phyloP scores from a whole-genome alignment of 2,113 vertebrate species.

The Tympanuchus pallidicinctus region DNA sequence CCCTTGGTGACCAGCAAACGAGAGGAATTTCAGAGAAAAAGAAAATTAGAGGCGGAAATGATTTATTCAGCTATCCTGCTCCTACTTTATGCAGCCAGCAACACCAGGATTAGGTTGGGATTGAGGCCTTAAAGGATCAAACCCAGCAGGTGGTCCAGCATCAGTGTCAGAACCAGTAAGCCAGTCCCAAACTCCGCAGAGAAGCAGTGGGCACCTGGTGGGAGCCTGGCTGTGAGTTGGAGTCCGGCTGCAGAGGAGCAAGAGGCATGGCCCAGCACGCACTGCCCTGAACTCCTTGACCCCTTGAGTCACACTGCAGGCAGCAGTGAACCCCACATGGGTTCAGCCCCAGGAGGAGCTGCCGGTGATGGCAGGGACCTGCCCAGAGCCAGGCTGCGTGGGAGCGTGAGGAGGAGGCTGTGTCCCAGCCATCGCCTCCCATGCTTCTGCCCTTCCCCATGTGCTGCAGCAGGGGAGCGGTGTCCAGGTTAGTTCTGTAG shows the following conservation, averaged over 20 bases:
- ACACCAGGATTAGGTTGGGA: not conserved
- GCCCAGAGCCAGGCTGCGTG: accelerated
- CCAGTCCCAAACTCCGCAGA: accelerated
- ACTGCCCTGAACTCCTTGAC: slow-evolving; percentile 2
- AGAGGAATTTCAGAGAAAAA: slow-evolving; percentile 14
- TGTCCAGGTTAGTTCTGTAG: not conserved
- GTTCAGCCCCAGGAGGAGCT: not conserved
- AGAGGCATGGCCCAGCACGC: accelerated
- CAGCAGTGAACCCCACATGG: accelerated
- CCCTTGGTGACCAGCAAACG: slow-evolving; percentile 1
- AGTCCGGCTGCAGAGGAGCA: not conserved
- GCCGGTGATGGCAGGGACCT: not conserved
- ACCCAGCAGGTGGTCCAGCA: not conserved
- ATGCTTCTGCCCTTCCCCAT: not conserved
- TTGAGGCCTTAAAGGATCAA: not conserved
- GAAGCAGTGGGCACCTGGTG: not conserved
- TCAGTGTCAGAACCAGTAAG: accelerated
- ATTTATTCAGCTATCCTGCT: slow-evolving; percentile 61
- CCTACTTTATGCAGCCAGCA: not conserved
- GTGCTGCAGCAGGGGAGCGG: not conserved
- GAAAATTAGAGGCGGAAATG: slow-evolving; percentile 51
- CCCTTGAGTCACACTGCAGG: not conserved
- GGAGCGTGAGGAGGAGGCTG: not conserved
- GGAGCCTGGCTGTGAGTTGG: accelerated
- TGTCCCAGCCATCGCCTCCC: not conserved